These are phyloP conservation scores for Tarsius wallacei DNA, from an alignment of 2,797 vertebrate genomes.

Conservation along the genomic window DNA sequence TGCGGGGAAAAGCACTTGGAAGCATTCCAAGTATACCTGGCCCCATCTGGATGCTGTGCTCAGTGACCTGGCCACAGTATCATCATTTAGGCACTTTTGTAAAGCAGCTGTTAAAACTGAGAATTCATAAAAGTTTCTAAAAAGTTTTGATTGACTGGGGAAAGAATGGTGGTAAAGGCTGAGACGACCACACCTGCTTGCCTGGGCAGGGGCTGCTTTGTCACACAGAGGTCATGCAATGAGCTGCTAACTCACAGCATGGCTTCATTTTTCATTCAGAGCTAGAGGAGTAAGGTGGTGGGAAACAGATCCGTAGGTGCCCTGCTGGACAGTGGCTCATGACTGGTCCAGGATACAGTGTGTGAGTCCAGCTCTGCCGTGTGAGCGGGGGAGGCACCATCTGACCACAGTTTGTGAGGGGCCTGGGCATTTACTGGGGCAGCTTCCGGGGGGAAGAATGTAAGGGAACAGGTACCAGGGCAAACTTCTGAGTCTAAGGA, in stretches of 20 bases:
- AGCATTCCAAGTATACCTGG: background rate
- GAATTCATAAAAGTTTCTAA: background rate
- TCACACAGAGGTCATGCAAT: background rate
- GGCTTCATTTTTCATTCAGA: background rate
- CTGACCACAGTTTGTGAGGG: background rate
- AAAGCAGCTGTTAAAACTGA: background rate
- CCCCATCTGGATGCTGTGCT: background rate
- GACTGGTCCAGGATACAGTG: too few species aligned
- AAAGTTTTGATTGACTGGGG: background rate
- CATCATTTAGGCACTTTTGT: background rate
- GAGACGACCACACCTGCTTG: too few species aligned
- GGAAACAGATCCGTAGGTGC: background rate
- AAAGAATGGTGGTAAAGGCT: background rate
- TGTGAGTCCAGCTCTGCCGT: background rate
- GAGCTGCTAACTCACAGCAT: rapidly evolving
- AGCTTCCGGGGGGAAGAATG: background rate
- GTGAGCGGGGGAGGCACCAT: rapidly evolving
- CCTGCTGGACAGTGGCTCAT: background rate
- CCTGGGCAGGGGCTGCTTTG: too few species aligned
- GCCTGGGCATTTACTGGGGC: too few species aligned
- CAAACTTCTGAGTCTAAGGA: background rate
- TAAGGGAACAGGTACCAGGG: too few species aligned
- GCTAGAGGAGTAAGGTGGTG: background rate
- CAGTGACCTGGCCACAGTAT: background rate
- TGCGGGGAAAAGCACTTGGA: background rate